Conservation (phyloP, 2,113 vertebrate genomes). For the Microcebus tavaratra region DNA sequence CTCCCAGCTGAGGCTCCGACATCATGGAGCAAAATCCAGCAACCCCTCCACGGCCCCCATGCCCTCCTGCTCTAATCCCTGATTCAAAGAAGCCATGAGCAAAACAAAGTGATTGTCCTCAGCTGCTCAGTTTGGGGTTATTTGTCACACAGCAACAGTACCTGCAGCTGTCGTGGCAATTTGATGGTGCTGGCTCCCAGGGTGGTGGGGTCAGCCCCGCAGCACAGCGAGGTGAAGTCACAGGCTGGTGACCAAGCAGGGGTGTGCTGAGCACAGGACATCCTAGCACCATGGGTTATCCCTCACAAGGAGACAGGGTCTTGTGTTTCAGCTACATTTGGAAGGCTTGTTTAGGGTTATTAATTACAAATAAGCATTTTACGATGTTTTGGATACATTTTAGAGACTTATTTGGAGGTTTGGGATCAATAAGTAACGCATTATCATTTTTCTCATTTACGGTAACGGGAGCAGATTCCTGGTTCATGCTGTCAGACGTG, state of each 20-base stretch:
- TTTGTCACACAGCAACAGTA: background rate
- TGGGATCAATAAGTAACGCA: background rate
- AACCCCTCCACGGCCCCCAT: too few species aligned
- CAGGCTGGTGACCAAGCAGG: background rate
- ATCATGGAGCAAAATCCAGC: background rate
- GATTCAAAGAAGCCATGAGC: background rate
- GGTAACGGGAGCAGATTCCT: background rate
- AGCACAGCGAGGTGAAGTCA: background rate
- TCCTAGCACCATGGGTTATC: background rate
- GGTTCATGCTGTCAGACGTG: background rate
- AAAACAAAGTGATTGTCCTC: background rate
- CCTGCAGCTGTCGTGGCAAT: accelerated
- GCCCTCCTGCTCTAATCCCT: too few species aligned
- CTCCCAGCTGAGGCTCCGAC: background rate
- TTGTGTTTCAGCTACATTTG: background rate
- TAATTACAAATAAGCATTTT: background rate
- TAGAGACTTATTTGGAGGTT: background rate
- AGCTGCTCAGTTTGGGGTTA: too few species aligned
- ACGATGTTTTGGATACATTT: background rate
- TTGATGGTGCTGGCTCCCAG: background rate
- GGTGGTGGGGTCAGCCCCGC: background rate
- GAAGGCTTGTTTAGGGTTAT: background rate
- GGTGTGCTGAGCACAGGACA: background rate
- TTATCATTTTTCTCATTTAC: background rate
- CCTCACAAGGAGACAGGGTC: background rate